Evolutionary conservation across 2,797 vertebrate species (phyloP).

Genomic region (Muscicapa comitata): DNA sequence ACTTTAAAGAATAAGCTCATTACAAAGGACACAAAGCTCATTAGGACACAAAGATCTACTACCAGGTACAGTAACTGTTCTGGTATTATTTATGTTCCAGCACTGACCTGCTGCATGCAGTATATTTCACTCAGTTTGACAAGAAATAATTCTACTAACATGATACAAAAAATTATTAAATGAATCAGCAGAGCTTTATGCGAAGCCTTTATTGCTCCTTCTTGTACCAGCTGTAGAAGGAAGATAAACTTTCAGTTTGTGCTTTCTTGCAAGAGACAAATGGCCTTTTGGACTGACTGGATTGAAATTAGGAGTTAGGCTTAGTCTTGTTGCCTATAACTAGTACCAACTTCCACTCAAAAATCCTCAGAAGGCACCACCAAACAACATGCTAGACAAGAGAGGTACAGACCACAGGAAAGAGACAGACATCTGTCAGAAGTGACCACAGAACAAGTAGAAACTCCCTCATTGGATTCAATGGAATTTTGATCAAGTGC

Average conservation of each 20-base stretch:
- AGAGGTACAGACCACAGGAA: neutral
- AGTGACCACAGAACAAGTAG: neutral
- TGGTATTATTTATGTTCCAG: neutral
- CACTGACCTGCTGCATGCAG: neutral
- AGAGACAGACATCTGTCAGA: neutral
- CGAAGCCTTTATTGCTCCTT: neutral
- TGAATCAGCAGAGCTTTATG: neutral
- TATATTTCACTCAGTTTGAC: neutral
- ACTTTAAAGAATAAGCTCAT: neutral
- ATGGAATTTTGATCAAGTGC: neutral
- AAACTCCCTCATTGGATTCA: neutral
- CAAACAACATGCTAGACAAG: neutral
- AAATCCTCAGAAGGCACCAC: neutral
- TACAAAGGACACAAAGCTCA: neutral
- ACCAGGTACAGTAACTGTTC: neutral
- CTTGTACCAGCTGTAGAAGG: neutral
- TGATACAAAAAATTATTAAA: neutral
- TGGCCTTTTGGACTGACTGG: neutral
- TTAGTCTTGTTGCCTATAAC: neutral
- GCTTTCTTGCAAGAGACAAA: neutral
- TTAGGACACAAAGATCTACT: neutral
- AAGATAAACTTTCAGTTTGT: neutral
- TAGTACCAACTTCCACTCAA: neutral
- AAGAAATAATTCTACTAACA: neutral
- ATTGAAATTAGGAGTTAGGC: neutral